Conservation (phyloP, 2,888 invertebrate genomes). For the Heteromyza rotundicornis region DNA sequence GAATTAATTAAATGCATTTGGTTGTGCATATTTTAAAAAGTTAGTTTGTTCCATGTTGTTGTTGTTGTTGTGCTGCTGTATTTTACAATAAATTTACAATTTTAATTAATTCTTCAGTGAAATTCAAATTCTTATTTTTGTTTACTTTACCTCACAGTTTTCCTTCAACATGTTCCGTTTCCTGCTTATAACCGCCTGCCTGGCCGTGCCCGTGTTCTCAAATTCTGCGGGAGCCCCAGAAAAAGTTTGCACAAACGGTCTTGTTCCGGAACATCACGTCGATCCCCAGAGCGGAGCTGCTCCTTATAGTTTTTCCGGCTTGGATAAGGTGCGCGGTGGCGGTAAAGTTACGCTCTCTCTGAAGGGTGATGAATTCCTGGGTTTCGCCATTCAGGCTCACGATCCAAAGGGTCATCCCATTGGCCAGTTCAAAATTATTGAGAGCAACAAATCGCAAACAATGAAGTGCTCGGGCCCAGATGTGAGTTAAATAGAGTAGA, state of each 20-base stretch:
- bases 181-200: conserved; percentile 42
- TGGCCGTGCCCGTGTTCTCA: conserved; percentile 49
- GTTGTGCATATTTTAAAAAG: neutral
- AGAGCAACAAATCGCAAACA: conserved; percentile 61
- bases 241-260: conserved; percentile 68
- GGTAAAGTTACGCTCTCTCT: conserved; percentile 64
- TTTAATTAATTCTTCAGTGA: no score
- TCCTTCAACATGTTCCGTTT: conserved; percentile 49
- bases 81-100: no score
- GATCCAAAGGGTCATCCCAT: conserved; percentile 67
- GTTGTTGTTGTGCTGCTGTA: no score
- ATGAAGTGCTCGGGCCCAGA: conserved; percentile 47
- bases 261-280: conserved; percentile 73
- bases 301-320: conserved; percentile 67
- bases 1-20: neutral
- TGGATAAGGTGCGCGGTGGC: conserved; percentile 60
- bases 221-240: conserved; percentile 72
- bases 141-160: no score
- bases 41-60: neutral
- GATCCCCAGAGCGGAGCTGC: conserved; percentile 65
- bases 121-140: no score
- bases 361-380: conserved; percentile 66
- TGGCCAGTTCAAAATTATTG: conserved; percentile 68
- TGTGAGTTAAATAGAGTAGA: conserved; percentile 42
- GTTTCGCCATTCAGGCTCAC: conserved; percentile 73